Base-by-base conservation (phyloP, 2,888 invertebrate genomes). In the Chymomyza fuscimana region DNA sequence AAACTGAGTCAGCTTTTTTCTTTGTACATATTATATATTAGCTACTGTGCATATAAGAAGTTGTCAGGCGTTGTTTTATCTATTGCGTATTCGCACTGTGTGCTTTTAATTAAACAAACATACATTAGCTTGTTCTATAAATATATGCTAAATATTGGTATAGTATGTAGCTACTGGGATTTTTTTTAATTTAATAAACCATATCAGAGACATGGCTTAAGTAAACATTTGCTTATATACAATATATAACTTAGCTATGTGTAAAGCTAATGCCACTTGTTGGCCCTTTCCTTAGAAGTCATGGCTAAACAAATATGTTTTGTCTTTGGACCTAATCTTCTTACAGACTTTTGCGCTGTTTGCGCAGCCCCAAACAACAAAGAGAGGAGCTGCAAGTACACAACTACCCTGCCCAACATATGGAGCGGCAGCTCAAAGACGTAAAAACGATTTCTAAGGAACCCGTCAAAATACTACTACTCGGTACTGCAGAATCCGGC, bases 401-500 rank as follows among this genome's bases (percentile, higher is more conserved):
- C 0, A 73, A 76, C 25, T 93, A 92, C 69, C 15, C 93, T 0
- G 73, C 77, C 25, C 93, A 92, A 69, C 90, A 93, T 70, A 92
- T 93, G 46, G 94, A 94, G 74, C 91, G 93, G 59, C 93, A 94
- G 71, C 93, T 94, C 61, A 93, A 93, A 67, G 92, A 92, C 16
- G 93, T 94, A 91, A 22, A 58, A 22, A 5, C 58, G 22, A 25
- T 15, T 58, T 58, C 58, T 2, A 58, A 25, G 61, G 91, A 90
- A 61, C 89, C 80, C 89, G 94, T 90, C 81, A 94, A 95, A 90
- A 91, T 95, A 10, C 90, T 95, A 54, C 88, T 95, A 0, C 89
- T 95, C 4, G 95, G 95, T 0, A 95, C 96, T 0, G 96, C 96
- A 0, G 96, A 96, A 88, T 96, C 96, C 10, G 96, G 96, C 0